phyloP scores from a whole-genome alignment of 2,113 vertebrate species.

The Oryzias melastigma region DNA sequence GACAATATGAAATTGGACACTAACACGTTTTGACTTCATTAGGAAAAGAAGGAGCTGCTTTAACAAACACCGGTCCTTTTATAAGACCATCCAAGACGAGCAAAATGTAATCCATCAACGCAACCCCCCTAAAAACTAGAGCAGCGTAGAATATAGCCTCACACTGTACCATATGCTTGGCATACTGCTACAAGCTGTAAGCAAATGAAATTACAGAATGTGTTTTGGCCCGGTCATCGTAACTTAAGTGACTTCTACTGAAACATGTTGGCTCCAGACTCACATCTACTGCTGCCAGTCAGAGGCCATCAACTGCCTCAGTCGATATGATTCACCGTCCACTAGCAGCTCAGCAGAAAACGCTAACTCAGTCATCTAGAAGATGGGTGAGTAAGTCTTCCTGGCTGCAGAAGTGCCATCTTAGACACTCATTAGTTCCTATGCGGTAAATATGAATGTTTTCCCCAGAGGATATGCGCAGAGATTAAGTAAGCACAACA shows the following conservation, averaged over 20 bases:
- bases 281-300: slow-evolving; percentile 11
- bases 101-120: too few relatives aligned
- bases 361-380: slow-evolving; percentile 36
- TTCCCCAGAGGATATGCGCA: slow-evolving; percentile 10
- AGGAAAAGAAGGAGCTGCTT: background rate
- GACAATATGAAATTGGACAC: slow-evolving; percentile 32
- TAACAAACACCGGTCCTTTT: too few relatives aligned
- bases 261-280: background rate
- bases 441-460: slow-evolving; percentile 50
- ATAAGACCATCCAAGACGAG: too few relatives aligned
- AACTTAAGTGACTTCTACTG: slow-evolving; percentile 20
- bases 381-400: slow-evolving; percentile 54
- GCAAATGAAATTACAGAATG: slow-evolving; percentile 40
- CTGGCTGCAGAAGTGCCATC: slow-evolving; percentile 43
- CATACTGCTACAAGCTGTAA: slow-evolving; percentile 35
- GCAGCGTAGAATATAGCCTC: background rate
- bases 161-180: background rate
- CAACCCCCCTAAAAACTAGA: too few relatives aligned
- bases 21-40: slow-evolving; percentile 7
- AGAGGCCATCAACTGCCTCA: slow-evolving; percentile 28
- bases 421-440: slow-evolving; percentile 35
- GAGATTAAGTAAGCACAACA: slow-evolving; percentile 36
- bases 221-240: slow-evolving; percentile 17
- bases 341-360: slow-evolving; percentile 35
- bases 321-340: slow-evolving; percentile 46